Conservation (phyloP, 53 echinoderm and acorn worm species). For the Stichopus horrens region DNA sequence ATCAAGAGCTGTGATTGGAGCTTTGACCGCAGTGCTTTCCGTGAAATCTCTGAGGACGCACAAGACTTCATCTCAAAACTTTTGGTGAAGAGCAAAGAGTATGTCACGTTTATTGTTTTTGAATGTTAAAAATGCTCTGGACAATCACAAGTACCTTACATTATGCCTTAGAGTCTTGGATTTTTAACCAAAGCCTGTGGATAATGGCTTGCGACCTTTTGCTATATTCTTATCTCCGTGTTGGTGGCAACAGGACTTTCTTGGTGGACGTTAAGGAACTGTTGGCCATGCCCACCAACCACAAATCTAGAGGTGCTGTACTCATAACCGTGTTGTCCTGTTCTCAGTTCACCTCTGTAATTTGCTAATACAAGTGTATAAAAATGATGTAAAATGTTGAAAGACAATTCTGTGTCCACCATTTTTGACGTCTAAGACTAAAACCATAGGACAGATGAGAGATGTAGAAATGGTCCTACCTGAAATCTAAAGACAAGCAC, state of each 20-base stretch:
- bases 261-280: neutral
- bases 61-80: constrained; percentile 92
- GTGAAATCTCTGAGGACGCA: constrained; percentile 88
- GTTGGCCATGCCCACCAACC: too few relatives aligned
- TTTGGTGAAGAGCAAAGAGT: constrained; percentile 91
- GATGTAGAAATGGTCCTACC: too few relatives aligned
- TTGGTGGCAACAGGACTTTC: neutral
- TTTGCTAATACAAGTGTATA: too few relatives aligned
- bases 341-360: too few relatives aligned
- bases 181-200: neutral
- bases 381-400: too few relatives aligned
- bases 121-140: neutral
- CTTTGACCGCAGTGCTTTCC: constrained; percentile 93
- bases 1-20: constrained; percentile 81
- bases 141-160: neutral
- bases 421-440: too few relatives aligned
- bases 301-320: too few relatives aligned
- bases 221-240: neutral
- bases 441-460: too few relatives aligned
- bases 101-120: constrained; percentile 43
- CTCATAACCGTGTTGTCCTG: too few relatives aligned
- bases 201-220: neutral
- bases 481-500: too few relatives aligned
- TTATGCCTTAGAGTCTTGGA: neutral
- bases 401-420: too few relatives aligned